phyloP scores from a whole-genome alignment of 2,888 invertebrate species.

The Zeuzera pyrina region DNA sequence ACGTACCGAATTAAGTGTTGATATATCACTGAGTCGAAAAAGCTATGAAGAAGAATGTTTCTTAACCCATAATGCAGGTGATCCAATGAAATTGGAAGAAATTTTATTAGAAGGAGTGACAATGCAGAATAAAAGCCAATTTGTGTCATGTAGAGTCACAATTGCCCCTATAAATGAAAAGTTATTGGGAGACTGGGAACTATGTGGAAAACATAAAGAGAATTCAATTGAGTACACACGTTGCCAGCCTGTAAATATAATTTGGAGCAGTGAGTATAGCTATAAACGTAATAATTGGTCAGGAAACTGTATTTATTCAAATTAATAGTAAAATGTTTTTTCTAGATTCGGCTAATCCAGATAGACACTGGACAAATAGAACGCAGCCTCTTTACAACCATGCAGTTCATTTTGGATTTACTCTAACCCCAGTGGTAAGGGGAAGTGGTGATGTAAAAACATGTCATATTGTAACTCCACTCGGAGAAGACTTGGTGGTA shows the following conservation, averaged over 20 bases:
- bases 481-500: constrained; percentile 21
- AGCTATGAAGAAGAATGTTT: constrained; percentile 19
- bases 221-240: constrained; percentile 13
- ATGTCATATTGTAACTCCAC: constrained; percentile 34
- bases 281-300: neutral
- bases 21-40: constrained; percentile 19
- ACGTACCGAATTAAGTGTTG: constrained; percentile 9
- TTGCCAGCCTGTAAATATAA: constrained; percentile 21
- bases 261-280: constrained; percentile 22
- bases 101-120: constrained; percentile 13
- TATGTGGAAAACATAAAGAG: constrained; percentile 19
- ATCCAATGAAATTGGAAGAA: neutral
- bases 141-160: constrained; percentile 24
- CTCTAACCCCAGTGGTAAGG: constrained; percentile 21
- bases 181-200: constrained; percentile 22
- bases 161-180: constrained; percentile 22
- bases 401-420: constrained; percentile 25
- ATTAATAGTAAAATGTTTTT: neutral
- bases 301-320: neutral
- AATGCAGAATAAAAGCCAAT: constrained; percentile 16
- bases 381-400: constrained; percentile 13
- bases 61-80: constrained; percentile 8
- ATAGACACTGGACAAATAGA: constrained; percentile 3
- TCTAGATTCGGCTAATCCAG: constrained; percentile 5
- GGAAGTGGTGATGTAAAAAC: constrained; percentile 15